Base-by-base conservation (phyloP, 2,113 vertebrate species). In the Seriola aureovittata region DNA sequence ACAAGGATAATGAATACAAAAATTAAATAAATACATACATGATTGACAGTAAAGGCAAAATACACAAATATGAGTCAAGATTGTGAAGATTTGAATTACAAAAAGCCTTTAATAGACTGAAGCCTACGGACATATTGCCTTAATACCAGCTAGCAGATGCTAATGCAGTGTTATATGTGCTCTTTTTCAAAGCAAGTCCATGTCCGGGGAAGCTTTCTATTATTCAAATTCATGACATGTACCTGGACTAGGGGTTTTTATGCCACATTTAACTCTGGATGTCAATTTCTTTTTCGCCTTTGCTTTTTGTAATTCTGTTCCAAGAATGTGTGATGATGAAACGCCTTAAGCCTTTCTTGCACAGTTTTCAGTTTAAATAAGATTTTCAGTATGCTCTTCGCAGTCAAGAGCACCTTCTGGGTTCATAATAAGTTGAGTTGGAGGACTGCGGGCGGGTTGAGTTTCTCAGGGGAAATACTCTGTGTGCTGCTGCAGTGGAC, bases 211-310 rank as follows among this genome's bases (percentile, higher is more conserved):
- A 19, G 12, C 10, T 36, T 89, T 85, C 77, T 73, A 40, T 63
- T 44, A 78, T 87, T 81, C 55, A 77, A 65, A 85, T 80, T 38
- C 6, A 12, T 38, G 13, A 11, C 14, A 3, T 78, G 11, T 21
- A 63, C n/a, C 13, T 29, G 8, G 11, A 36, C 55, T 59, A 38
- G 50, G 25, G 38, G 16, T 7, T 52, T 62, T 38, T 38, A 12
- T 54, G 25, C n/a, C 21, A 10, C 19, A 19, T 71, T 82, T 40
- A 63, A 12, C 19, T 17, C 54, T 38, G 19, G 25, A 72, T 40
- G 78, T 85, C 65, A 82, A 23, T 64, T 23, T 69, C 46, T 4
- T 52, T 5, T 29, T 50, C 48, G 12, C 2, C 48, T 57, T 66
- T 44, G 19, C 57, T 64, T 58, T 25, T 62, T 75, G n/a, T 42